phyloP scores from a whole-genome alignment of 2,888 invertebrate species.

The Serripes groenlandicus region DNA sequence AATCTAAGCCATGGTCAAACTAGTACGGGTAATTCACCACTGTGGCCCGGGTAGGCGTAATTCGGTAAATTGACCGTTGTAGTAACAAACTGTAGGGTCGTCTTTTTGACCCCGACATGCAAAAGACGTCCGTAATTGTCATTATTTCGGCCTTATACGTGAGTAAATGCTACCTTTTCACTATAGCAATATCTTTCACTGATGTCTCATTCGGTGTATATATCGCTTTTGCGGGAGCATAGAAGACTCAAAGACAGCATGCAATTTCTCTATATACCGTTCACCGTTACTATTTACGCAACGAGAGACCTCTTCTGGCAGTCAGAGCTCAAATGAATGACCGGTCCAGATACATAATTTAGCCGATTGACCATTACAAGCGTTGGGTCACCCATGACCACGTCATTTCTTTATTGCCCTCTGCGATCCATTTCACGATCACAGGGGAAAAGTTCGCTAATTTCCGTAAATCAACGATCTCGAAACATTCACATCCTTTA shows the following conservation, averaged over 20 bases:
- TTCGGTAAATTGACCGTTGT: constrained; percentile 1
- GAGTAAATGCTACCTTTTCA: no score
- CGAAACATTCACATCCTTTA: not conserved
- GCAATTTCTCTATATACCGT: no score
- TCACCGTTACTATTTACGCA: no score
- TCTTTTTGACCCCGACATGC: no score
- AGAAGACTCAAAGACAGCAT: no score
- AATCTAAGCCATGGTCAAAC: constrained; percentile 17
- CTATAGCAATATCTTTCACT: no score
- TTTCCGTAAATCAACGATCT: constrained; percentile 17
- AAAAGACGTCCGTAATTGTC: no score
- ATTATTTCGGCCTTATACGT: no score
- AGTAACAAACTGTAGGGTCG: not conserved
- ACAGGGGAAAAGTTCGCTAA: constrained; percentile 11
- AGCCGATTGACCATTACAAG: constrained; percentile 9
- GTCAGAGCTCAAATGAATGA: no score
- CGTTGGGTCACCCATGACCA: constrained; percentile 13
- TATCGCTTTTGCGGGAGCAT: no score
- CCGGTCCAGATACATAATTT: not conserved
- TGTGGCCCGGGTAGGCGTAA: not conserved
- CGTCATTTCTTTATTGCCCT: constrained; percentile 1
- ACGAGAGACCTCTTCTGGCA: no score
- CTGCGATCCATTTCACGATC: constrained; percentile 4
- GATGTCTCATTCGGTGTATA: no score
- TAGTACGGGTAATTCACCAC: constrained; percentile 16